Percentiles rank a stretch among this genome's conserved stretches.
Conservation (phyloP, 2,888 invertebrate species). For the Dynastes maya region DNA sequence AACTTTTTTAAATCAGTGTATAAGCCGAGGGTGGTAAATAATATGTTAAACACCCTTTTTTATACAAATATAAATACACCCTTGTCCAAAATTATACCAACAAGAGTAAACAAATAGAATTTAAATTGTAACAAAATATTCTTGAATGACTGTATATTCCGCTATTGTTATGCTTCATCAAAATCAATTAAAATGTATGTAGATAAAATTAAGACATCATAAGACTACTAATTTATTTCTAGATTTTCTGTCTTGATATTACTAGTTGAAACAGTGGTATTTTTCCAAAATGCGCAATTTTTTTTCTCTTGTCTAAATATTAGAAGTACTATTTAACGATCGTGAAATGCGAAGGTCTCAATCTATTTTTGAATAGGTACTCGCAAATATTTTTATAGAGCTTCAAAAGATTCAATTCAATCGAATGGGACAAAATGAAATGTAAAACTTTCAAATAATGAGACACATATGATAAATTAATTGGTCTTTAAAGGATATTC, state of each 20-base stretch:
- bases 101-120: background rate
- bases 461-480: too few species aligned
- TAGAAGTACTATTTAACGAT: constrained; percentile 11
- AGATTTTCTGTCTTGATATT: background rate
- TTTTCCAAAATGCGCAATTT: constrained; percentile 14
- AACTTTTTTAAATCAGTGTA: too few species aligned
- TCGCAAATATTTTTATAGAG: constrained; percentile 31
- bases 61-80: too few species aligned
- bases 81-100: too few species aligned
- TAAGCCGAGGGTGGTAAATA: too few species aligned
- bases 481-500: too few species aligned
- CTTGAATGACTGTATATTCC: background rate
- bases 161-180: constrained; percentile 4
- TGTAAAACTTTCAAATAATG: background rate
- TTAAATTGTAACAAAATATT: constrained; percentile 23
- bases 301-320: constrained; percentile 10
- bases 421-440: too few species aligned
- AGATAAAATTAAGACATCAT: background rate
- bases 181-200: constrained; percentile 8
- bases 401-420: background rate
- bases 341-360: constrained; percentile 39
- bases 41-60: too few species aligned
- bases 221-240: background rate
- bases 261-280: background rate
- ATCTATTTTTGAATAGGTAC: constrained; percentile 34